Percentiles rank a stretch among this genome's conserved stretches.
Evolutionary conservation across 2,797 vertebrate genomes (phyloP).

Genomic region (Gallinago stenura): DNA sequence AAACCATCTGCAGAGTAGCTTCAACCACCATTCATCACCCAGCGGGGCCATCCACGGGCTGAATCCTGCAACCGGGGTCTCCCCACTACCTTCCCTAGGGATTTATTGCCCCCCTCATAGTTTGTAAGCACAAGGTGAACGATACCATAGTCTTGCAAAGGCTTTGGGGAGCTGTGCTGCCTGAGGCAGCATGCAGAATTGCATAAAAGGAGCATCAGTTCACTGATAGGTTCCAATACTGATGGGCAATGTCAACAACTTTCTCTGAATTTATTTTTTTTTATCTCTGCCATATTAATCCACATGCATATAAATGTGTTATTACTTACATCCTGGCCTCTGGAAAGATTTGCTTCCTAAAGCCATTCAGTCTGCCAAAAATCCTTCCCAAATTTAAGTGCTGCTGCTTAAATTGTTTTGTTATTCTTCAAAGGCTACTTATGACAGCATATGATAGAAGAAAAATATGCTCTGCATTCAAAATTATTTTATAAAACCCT

Average conservation of each 20-base stretch:
- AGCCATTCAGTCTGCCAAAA: conserved; percentile 45
- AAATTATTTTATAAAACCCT: conserved; percentile 28
- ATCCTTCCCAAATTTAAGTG: conserved; percentile 31
- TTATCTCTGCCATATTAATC: background rate
- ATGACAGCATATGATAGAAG: conserved; percentile 9
- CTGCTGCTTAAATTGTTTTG: conserved; percentile 44
- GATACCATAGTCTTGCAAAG: background rate
- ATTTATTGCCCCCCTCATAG: background rate
- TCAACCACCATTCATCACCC: background rate
- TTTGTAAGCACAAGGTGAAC: background rate
- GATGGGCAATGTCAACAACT: background rate
- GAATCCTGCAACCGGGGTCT: background rate
- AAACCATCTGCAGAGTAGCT: background rate
- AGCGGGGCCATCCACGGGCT: background rate
- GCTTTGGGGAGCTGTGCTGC: background rate
- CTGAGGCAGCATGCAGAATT: background rate
- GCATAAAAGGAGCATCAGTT: background rate
- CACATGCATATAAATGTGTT: background rate
- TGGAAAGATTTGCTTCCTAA: conserved; percentile 32
- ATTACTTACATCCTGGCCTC: conserved; percentile 21
- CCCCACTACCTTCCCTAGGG: background rate
- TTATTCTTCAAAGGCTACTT: conserved; percentile 65
- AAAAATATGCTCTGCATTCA: background rate
- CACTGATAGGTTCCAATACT: background rate
- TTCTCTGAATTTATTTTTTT: background rate